Base-by-base conservation (phyloP, 2,797 vertebrate genomes). In the Takifugu rubripes region DNA sequence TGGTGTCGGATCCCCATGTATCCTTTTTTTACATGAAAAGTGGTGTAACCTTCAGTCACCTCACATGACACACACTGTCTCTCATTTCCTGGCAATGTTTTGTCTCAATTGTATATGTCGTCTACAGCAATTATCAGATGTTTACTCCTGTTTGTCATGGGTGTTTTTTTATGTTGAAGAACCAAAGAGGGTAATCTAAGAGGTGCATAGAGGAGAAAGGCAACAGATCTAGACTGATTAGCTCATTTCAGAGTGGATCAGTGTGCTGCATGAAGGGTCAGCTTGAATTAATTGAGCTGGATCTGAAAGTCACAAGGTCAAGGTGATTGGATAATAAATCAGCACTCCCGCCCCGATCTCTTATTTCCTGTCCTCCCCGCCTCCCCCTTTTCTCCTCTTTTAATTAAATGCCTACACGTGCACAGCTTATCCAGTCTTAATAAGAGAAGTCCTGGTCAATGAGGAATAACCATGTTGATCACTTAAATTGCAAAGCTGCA, bases 271-370 rank as follows among this genome's bases (percentile, higher is more conserved):
- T 65, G 61, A 68, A 43, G 52, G 73, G 76, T 81, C 81, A 84
- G 84, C 75, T 68, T 50, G 24, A 57, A 75, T 76, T 90, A 87
- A 89, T 90, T 88, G 86, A 89, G 83, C 84, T 74, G 77, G 79
- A 77, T 83, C 76, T 74, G 58, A 49, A 63, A 79, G 84, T 86
- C 84, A 82, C 74, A 70, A 84, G 86, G 84, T 89, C 85, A 90
- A 87, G 86, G 82, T 89, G 84, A 88, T 68, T 70, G 82, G 75
- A 81, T 86, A 86, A 87, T 91, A 87, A 89, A 90, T 91, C 83
- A 88, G 50, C 67, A 31, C 68, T 62, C 66, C 46, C 47, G 64
- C 45, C 55, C 56, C 29, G 53, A 58, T 59, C 54, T 12, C 2
- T 64, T 52, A 61, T 52, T 58, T 64, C 56, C 49, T 5, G 21